A percentile compares a stretch with the other conserved stretches of the same genome.
These are phyloP conservation scores for Ochropleura leucogaster DNA, from an alignment of 2,888 invertebrate species.

Conservation along the genomic window DNA sequence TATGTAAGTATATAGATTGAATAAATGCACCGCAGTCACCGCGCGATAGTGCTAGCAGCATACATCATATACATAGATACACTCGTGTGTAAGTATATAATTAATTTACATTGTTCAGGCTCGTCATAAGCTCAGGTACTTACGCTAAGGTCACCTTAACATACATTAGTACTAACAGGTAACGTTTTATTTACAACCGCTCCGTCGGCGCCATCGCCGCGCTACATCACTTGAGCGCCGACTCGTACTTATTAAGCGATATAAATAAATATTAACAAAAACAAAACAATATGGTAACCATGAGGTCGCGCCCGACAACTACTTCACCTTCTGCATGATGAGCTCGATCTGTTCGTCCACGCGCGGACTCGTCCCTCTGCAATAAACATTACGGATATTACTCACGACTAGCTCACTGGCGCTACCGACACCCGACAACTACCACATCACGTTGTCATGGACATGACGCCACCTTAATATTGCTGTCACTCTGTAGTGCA, in stretches of 20 bases:
- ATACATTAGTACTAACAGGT: conserved; percentile 62
- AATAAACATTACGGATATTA: conserved; percentile 7
- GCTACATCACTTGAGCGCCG: conserved; percentile 44
- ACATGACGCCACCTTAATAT: neutral
- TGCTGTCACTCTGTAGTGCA: neutral
- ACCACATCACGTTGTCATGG: neutral
- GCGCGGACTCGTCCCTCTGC: conserved; percentile 93
- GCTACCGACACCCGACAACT: neutral
- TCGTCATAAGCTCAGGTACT: conserved; percentile 78
- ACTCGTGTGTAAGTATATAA: conserved; percentile 26
- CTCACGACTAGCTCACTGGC: neutral
- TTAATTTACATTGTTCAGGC: conserved; percentile 62
- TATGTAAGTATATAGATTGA: conserved; percentile 50
- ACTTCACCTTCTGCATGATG: conserved; percentile 91
- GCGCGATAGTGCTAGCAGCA: conserved; percentile 68
- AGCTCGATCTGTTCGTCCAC: conserved; percentile 95
- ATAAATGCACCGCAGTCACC: conserved; percentile 74
- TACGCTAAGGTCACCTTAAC: conserved; percentile 72
- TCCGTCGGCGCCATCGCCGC: conserved; percentile 10
- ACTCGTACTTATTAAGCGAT: conserved; percentile 33
- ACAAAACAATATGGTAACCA: conserved; percentile 45
- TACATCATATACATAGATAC: conserved; percentile 57
- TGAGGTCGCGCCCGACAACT: conserved; percentile 31
- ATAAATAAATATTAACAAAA: conserved; percentile 44
- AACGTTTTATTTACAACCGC: conserved; percentile 79